These are phyloP conservation scores for Idaea dimidiata DNA, from an alignment of 2,888 invertebrate species.

Conservation along the genomic window DNA sequence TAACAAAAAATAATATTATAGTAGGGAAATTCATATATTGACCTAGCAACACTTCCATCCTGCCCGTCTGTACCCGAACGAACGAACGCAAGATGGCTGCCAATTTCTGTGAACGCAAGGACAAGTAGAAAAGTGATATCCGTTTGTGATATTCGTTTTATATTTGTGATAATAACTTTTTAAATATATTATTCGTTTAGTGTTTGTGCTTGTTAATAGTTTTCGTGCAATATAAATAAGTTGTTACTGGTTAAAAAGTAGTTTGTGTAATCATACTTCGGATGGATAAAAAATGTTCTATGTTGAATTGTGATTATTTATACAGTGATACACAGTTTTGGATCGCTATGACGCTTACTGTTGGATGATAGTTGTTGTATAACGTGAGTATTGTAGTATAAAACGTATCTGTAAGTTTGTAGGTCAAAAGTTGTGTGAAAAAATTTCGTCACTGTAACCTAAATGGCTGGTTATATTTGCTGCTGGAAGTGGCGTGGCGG, in stretches of 20 bases:
- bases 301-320: constrained; percentile 79
- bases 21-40: constrained; percentile 24
- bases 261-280: constrained; percentile 71
- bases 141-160: constrained; percentile 65
- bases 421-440: constrained; percentile 37
- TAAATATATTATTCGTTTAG: constrained; percentile 56
- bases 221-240: constrained; percentile 72
- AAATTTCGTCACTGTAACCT: constrained; percentile 46
- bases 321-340: constrained; percentile 70
- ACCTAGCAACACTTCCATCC: constrained; percentile 52
- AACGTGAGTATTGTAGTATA: constrained; percentile 59
- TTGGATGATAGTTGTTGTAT: constrained; percentile 75
- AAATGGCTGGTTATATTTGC: constrained; percentile 28
- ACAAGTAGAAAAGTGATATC: constrained; percentile 73
- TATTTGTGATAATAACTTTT: constrained; percentile 68
- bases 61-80: constrained; percentile 34
- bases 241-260: constrained; percentile 66
- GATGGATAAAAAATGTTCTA: constrained; percentile 72
- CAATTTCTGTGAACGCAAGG: constrained; percentile 79
- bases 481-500: constrained; percentile 64
- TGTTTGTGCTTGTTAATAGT: constrained; percentile 59
- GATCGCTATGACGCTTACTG: constrained; percentile 70
- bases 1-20: background rate
- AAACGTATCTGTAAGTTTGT: constrained; percentile 25
- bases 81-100: constrained; percentile 78